Evolutionary conservation across 2,888 invertebrate species (phyloP).

Genomic region (Antheraea assamensis): DNA sequence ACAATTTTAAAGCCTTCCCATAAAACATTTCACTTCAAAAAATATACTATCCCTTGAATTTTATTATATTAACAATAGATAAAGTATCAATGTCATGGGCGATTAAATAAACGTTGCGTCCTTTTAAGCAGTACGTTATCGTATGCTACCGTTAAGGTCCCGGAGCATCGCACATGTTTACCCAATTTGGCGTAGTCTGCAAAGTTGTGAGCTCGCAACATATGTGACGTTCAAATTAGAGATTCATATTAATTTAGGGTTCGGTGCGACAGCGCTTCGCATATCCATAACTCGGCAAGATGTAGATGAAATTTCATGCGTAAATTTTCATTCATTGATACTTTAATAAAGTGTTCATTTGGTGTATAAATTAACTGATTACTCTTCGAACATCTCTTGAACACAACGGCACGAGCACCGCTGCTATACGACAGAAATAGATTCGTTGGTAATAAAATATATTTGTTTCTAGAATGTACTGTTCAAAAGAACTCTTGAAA

Average conservation of each 20-base stretch:
- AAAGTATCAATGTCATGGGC: no score
- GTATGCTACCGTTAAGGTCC: constrained; percentile 44
- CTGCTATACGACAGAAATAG: not conserved
- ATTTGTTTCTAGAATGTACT: no score
- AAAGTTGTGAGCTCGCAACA: constrained; percentile 80
- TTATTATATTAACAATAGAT: no score
- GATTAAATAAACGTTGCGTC: constrained; percentile 22
- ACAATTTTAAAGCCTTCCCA: no score
- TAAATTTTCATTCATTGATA: not conserved
- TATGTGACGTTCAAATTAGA: constrained; percentile 79
- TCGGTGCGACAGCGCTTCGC: constrained; percentile 64
- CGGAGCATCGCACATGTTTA: constrained; percentile 76
- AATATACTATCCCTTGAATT: no score
- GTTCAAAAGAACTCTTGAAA: no score
- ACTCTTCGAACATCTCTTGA: not conserved
- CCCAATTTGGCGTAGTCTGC: constrained; percentile 81
- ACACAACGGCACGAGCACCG: not conserved
- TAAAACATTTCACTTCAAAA: no score
- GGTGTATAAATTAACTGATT: not conserved
- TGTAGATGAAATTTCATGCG: constrained; percentile 49
- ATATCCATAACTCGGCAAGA: constrained; percentile 50
- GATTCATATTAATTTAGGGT: constrained; percentile 80
- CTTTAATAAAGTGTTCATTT: not conserved
- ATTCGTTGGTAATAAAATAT: not conserved
- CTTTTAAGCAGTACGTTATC: constrained; percentile 29